phyloP scores from a whole-genome alignment of 2,888 invertebrate genomes.

The Acronicta psi region DNA sequence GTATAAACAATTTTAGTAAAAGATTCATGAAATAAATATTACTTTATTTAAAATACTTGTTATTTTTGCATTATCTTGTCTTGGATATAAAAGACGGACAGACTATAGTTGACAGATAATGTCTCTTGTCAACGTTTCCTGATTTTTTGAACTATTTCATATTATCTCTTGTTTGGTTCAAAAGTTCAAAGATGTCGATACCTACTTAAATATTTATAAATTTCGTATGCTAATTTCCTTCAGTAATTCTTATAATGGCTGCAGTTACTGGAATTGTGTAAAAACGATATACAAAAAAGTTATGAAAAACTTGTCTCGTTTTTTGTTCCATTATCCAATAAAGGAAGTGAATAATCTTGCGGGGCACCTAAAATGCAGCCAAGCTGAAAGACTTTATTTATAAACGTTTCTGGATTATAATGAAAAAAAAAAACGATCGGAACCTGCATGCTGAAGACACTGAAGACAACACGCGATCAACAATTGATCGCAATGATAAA shows the following conservation, averaged over 20 bases:
- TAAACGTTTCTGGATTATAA: slow-evolving; percentile 13
- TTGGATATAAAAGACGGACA: neutral
- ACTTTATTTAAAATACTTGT: too few species aligned
- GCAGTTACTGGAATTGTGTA: slow-evolving; percentile 17
- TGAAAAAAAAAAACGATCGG: slow-evolving; percentile 11
- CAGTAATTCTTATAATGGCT: neutral
- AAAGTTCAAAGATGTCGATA: slow-evolving; percentile 19
- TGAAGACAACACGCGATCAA: slow-evolving; percentile 13
- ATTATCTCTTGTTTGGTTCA: slow-evolving; percentile 19
- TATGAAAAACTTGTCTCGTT: slow-evolving; percentile 38
- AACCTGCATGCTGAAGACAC: neutral
- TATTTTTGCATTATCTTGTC: neutral
- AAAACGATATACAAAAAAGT: slow-evolving; percentile 27
- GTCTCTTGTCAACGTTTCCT: too few species aligned
- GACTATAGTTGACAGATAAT: too few species aligned
- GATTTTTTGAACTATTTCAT: too few species aligned
- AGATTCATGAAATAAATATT: neutral
- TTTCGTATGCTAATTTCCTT: slow-evolving; percentile 16
- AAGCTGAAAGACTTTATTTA: slow-evolving; percentile 42
- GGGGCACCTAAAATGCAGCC: slow-evolving; percentile 44
- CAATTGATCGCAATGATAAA: neutral
- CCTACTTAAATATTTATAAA: neutral
- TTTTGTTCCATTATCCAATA: slow-evolving; percentile 46
- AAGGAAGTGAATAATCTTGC: slow-evolving; percentile 52
- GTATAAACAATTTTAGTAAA: too few species aligned